Evolutionary conservation across 2,113 vertebrate genomes (phyloP), one percentile per base, ranked within the genome.

Genomic region (Osmerus eperlanus): DNA sequence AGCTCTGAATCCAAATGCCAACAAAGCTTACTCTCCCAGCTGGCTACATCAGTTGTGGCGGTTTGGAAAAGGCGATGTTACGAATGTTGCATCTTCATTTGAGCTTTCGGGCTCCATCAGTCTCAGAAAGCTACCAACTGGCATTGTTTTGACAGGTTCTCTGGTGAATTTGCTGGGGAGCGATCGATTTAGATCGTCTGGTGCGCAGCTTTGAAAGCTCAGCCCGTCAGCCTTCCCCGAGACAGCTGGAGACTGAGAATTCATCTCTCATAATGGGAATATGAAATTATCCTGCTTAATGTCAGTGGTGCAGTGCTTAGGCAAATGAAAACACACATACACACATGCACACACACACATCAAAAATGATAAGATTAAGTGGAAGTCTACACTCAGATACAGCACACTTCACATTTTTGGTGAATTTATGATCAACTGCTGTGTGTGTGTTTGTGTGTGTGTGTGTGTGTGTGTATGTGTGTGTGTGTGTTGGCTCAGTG

Each of bases 141-240:
- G 36, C 36, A 41, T 41, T 41, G 36, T 41, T 41, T 41, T 41
- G 36, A 41, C 36, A 41, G 36, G 36, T 41, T 41, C 36, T 41
- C 36, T 8, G 70, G 83, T 73, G 2, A 72, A 71, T 81, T 70
- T 76, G 9, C 60, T 47, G 28, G 58, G 68, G 65, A 41, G 47
- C 21, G 61, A 82, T 84, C 47, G 3, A 74, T 65, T 19, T 65
- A n/a, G 13, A 67, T 56, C 13, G 60, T 52, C 36, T 41, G 7
- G 15, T 66, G 36, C 14, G 65, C 51, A 55, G 56, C 56, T 47
- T 28, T 65, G 28, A 16, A 7, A 64, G 28, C 62, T 19, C 28
- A 15, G 66, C 65, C 73, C 75, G 25, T 77, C 51, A 56, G 9
- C 70, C n/a, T 19, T 52, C 55, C 19, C 41, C 13, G 16, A 73